Evolutionary conservation across 2,113 vertebrate genomes (phyloP), one percentile per base, ranked within the genome.

Genomic region (Serinus canaria): DNA sequence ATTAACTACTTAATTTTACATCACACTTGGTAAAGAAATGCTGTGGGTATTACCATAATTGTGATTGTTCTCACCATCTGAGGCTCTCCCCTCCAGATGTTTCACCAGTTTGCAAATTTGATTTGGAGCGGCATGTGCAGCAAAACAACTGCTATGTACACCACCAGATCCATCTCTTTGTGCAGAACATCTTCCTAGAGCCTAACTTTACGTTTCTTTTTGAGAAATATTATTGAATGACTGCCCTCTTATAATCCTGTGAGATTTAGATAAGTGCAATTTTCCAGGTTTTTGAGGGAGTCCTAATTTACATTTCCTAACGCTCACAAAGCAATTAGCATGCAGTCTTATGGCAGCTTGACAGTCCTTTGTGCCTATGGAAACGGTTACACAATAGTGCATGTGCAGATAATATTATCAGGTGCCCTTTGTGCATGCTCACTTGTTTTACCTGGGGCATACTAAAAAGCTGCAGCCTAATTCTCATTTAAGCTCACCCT

Each of bases 281-380:
- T 95, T 93, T 89, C 52, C 35, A 52, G 30, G 44, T 87, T 94
- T 95, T 92, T 93, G 56, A 87, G 66, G 81, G 60, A 90, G n/a
- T 70, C 52, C 49, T 95, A 83, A 87, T 96, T 79, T 94, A 46
- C 59, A 75, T 94, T 95, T 95, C 80, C 15, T 87, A 94, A 63
- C 69, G 49, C 78, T 92, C 53, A 56, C 73, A 87, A 28, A 79
- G 52, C 52, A 85, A 84, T 96, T 96, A 95, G 33, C 47, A 52
- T 84, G 78, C 83, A 91, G 73, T 78, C 76, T 77, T 92, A 64
- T 1, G 11, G 86, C 78, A 96, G 59, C 64, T 59, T 86, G 80
- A 37, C 89, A 87, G 69, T 91, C 47, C 77, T 95, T 96, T 93
- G 78, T 96, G 69, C 80, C 41, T 90, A 1, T 91, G 88, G 81